Percentiles rank a stretch among this genome's conserved stretches.
These are phyloP conservation scores for Ectobius pallidus DNA, from an alignment of 2,888 invertebrate species.

Conservation along the genomic window DNA sequence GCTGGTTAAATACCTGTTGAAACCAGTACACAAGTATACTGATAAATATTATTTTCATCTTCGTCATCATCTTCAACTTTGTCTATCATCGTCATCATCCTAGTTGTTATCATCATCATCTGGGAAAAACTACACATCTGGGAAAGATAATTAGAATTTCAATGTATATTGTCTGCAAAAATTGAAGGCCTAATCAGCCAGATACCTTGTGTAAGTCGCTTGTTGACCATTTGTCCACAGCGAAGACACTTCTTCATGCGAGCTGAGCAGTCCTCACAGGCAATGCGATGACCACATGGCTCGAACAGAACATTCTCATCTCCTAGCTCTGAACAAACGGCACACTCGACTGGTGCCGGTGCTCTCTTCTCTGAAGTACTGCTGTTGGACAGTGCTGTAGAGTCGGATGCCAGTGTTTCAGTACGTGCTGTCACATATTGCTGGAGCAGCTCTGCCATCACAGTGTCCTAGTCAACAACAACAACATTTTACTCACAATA, in stretches of 20 bases:
- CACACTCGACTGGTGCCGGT: constrained; percentile 63
- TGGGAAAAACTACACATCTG: too few species aligned
- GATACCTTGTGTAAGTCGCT: constrained; percentile 59
- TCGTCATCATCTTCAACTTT: too few species aligned
- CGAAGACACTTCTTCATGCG: constrained; percentile 79
- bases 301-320: constrained; percentile 68
- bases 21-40: too few species aligned
- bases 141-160: too few species aligned
- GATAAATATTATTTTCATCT: too few species aligned
- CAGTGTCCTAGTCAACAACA: too few species aligned
- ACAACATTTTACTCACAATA: too few species aligned
- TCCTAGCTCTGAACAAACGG: constrained; percentile 71
- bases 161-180: too few species aligned
- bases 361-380: constrained; percentile 29
- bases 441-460: constrained; percentile 60
- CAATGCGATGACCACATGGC: constrained; percentile 76
- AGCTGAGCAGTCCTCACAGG: constrained; percentile 75
- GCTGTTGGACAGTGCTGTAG: background rate
- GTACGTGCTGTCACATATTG: constrained; percentile 48
- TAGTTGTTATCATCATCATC: too few species aligned
- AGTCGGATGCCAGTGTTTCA: background rate
- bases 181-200: too few species aligned
- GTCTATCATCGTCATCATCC: too few species aligned
- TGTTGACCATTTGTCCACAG: constrained; percentile 67
- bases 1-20: too few species aligned